Percentiles rank a stretch among this genome's conserved stretches.
Conservation (phyloP, 2,797 vertebrate genomes). For the Platalea minor region DNA sequence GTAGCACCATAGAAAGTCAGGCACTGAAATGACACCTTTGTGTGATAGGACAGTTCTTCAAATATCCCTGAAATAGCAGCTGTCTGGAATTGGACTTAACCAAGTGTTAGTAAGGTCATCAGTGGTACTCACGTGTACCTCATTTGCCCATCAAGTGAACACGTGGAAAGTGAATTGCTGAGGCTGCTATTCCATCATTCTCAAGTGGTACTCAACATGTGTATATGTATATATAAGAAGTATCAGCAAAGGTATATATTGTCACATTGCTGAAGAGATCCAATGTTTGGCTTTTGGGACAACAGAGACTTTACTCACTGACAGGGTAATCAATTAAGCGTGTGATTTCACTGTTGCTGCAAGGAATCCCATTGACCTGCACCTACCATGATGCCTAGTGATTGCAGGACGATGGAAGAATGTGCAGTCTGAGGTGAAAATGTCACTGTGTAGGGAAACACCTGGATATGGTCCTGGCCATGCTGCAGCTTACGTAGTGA, state of each 20-base stretch:
- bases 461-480: neutral
- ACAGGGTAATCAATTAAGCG: neutral
- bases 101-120: neutral
- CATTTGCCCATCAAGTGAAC: neutral
- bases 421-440: neutral
- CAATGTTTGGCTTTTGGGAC: neutral
- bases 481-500: neutral
- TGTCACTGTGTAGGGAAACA: neutral
- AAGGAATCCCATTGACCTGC: neutral
- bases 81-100: neutral
- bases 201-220: neutral
- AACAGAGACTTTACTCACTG: neutral
- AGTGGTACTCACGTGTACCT: neutral
- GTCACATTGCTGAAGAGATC: neutral
- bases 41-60: neutral
- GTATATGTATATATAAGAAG: neutral
- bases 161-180: neutral
- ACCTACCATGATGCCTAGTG: neutral
- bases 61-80: neutral
- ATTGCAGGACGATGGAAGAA: neutral
- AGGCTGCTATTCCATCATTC: neutral
- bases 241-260: neutral
- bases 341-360: neutral
- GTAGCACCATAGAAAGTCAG: neutral
- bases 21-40: neutral